Percentiles rank a stretch among this genome's conserved stretches.
These are phyloP conservation scores for Andrena haemorrhoa DNA, from an alignment of 2,888 invertebrate genomes.

Conservation along the genomic window DNA sequence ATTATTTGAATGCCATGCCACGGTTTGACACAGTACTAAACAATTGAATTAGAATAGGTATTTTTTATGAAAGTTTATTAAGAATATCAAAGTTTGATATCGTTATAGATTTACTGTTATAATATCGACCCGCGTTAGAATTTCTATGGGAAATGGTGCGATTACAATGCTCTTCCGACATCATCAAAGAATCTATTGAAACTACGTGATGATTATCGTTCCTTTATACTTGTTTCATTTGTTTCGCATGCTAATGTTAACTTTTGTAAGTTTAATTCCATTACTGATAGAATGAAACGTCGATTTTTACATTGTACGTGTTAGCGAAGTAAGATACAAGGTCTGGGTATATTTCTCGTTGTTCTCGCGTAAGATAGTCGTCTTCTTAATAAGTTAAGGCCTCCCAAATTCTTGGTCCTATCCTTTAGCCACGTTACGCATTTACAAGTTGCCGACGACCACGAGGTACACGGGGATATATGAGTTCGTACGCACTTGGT, in stretches of 20 bases:
- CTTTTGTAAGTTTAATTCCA: not conserved
- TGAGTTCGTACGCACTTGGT: too few species aligned
- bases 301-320: constrained; percentile 1
- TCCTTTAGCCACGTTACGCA: too few species aligned
- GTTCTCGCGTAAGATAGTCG: not conserved
- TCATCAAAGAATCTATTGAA: not conserved
- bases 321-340: not conserved
- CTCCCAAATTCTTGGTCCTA: not conserved
- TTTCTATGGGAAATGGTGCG: too few species aligned
- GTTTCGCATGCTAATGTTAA: not conserved
- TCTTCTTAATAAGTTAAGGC: not conserved
- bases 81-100: not conserved
- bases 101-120: not conserved
- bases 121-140: too few species aligned
- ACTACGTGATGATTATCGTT: not conserved
- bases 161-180: not conserved
- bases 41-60: not conserved
- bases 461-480: too few species aligned
- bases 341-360: not conserved
- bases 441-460: too few species aligned
- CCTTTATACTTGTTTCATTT: not conserved
- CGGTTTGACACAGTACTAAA: not conserved
- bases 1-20: too few species aligned
- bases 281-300: not conserved
- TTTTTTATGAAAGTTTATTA: not conserved